A percentile compares a stretch with the other conserved stretches of the same genome.
Evolutionary conservation across 2,888 invertebrate species (phyloP).

Genomic region (Tetanocera ferruginea): DNA sequence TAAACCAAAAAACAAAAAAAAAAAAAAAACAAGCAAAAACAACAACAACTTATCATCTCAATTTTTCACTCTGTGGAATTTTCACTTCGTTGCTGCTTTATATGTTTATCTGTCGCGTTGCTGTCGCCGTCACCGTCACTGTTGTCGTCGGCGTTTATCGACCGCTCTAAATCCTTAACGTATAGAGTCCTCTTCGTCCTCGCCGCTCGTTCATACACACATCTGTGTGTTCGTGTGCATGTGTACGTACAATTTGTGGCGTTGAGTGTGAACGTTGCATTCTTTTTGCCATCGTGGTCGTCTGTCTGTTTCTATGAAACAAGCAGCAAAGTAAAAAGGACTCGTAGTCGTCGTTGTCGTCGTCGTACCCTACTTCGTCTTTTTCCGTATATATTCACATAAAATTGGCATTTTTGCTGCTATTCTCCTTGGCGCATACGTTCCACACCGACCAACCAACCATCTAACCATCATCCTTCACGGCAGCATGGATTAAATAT

Average conservation of each 20-base stretch:
- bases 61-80: slow-evolving; percentile 30
- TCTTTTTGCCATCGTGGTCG: slow-evolving; percentile 4
- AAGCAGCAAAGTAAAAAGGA: slow-evolving; percentile 7
- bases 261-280: slow-evolving; percentile 12
- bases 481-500: slow-evolving; percentile 34
- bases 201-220: neutral
- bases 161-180: slow-evolving; percentile 39
- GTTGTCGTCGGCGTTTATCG: slow-evolving; percentile 42
- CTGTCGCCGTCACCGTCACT: neutral
- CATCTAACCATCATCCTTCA: slow-evolving; percentile 6
- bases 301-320: slow-evolving; percentile 22
- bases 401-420: neutral
- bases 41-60: slow-evolving; percentile 2
- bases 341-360: neutral
- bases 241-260: neutral
- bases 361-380: slow-evolving; percentile 1
- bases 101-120: slow-evolving; percentile 15
- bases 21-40: slow-evolving; percentile 21
- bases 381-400: neutral
- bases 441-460: too few species aligned
- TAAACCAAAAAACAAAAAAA: slow-evolving; percentile 20
- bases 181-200: slow-evolving; percentile 22
- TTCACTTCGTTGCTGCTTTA: slow-evolving; percentile 21
- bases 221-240: slow-evolving; percentile 9
- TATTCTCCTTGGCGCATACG: neutral